phyloP scores from a whole-genome alignment of 2,888 invertebrate species.

The Dicranocentrus wangi region DNA sequence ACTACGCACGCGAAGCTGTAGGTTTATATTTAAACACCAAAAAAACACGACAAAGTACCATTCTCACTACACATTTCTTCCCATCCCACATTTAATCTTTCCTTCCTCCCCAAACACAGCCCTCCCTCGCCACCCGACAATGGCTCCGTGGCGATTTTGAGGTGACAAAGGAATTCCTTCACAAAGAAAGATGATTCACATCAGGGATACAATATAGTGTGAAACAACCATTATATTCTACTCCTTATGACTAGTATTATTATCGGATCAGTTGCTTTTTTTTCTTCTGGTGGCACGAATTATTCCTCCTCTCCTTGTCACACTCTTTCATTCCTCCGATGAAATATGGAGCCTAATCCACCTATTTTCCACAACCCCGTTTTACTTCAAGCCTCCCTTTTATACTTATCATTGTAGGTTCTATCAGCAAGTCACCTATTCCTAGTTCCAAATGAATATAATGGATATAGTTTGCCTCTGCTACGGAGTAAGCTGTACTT shows the following conservation, averaged over 20 bases:
- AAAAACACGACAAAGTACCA: no score
- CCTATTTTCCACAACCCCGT: constrained; percentile 17
- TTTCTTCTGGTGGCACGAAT: constrained; percentile 26
- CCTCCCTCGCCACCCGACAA: no score
- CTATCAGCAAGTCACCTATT: no score
- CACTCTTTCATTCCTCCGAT: constrained; percentile 34
- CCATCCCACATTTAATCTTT: no score
- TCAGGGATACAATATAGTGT: neutral
- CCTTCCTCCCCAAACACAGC: no score
- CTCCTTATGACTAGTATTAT: neutral
- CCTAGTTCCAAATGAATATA: no score
- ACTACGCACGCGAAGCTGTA: no score
- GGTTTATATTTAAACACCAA: no score
- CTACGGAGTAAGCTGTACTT: no score
- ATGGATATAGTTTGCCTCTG: no score
- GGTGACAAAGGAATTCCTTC: constrained; percentile 6
- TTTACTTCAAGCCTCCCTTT: neutral
- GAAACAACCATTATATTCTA: neutral
- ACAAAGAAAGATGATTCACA: constrained; percentile 1
- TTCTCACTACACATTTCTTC: no score
- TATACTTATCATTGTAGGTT: no score
- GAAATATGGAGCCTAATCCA: constrained; percentile 48
- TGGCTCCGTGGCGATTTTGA: constrained; percentile 4
- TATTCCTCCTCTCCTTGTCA: constrained; percentile 43
- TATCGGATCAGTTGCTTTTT: constrained; percentile 15